Evolutionary conservation across 1,140 invertebrate genomes (phyloP).

Genomic region (Temnothorax curvispinosus): DNA sequence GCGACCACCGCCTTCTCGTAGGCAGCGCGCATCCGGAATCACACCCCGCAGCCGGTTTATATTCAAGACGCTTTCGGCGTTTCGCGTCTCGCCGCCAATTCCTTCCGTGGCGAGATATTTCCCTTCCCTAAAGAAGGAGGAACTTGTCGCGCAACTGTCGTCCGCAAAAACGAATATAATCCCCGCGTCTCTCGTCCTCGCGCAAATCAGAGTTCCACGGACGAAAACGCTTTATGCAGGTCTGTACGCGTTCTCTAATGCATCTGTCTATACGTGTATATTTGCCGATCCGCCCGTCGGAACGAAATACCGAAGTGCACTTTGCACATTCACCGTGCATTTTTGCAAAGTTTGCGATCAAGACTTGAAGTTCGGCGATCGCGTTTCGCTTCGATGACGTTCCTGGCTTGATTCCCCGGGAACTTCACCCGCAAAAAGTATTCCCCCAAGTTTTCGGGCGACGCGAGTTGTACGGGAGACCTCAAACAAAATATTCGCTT

Average conservation of each 20-base stretch:
- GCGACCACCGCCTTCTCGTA: not conserved
- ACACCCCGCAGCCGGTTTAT: conserved; percentile 24
- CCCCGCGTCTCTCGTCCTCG: not conserved
- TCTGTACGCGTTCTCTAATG: not conserved
- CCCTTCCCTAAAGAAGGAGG: not conserved
- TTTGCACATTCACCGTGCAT: not conserved
- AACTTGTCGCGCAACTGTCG: conserved; percentile 12
- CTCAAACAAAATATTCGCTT: conserved; percentile 5
- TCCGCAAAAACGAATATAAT: conserved; percentile 44
- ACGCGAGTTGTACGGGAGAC: not conserved
- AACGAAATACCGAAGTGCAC: conserved; percentile 6
- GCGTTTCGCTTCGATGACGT: conserved; percentile 36
- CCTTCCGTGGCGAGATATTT: conserved; percentile 34
- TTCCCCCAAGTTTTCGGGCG: conserved; percentile 25
- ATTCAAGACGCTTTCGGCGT: conserved; percentile 48
- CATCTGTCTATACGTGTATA: not conserved
- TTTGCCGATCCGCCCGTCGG: not conserved
- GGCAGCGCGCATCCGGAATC: not conserved
- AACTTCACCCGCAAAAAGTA: conserved; percentile 32
- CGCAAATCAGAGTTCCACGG: not conserved
- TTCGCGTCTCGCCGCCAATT: conserved; percentile 27
- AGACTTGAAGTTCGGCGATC: conserved; percentile 19
- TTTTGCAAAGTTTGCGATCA: conserved; percentile 41
- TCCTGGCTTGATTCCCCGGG: conserved; percentile 4
- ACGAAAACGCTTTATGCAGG: not conserved